Evolutionary conservation across 2,797 vertebrate species (phyloP), one percentile per base, ranked within the genome.

Genomic region (Neoniphon sammara): DNA sequence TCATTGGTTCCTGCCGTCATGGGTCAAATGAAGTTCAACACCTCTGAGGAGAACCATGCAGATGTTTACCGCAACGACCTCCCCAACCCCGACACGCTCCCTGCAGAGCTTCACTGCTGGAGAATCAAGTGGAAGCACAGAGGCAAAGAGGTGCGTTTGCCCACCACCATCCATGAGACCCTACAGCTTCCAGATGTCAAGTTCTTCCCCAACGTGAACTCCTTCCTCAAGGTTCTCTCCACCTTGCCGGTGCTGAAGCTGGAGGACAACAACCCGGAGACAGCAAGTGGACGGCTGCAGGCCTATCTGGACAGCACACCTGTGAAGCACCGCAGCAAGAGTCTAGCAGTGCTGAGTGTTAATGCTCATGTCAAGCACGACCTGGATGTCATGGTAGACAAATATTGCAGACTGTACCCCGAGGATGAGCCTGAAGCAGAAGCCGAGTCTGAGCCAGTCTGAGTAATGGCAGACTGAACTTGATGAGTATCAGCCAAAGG

Each of bases 71-170:
- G 95, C 74, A 93, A 93, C 1, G 97, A 98, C 90, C 93, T 99
- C 31, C 97, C 97, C 53, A 98, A 96, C 74, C 96, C 97, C 0
- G 97, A 99, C 82, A 99, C 97, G 0, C 94, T 99, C 9, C 95
- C 96, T 0, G 97, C 97, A 0, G 97, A 99, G 81, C 95, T 99
- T 15, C 97, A 98, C 66, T 99, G 98, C 88, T 99, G 97, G 98
- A 94, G 96, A 53, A 98, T 99, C 85, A 98, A 99, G 66, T 99
- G 97, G 97, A 99, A 99, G 79, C 97, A 99, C 92, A 78, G 97
- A 60, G 96, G 97, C n/a, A 98, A 98, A 90, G 97, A 99, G 73
- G 97, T 97, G 21, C 95, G 95, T 34, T 92, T 98, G 74, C 97
- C 97, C 9, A 92, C 95, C 72, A 97, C 96, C 87, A 97, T 99